Base-by-base conservation (phyloP, 2,797 vertebrate genomes). In the Hylomyscus alleni region DNA sequence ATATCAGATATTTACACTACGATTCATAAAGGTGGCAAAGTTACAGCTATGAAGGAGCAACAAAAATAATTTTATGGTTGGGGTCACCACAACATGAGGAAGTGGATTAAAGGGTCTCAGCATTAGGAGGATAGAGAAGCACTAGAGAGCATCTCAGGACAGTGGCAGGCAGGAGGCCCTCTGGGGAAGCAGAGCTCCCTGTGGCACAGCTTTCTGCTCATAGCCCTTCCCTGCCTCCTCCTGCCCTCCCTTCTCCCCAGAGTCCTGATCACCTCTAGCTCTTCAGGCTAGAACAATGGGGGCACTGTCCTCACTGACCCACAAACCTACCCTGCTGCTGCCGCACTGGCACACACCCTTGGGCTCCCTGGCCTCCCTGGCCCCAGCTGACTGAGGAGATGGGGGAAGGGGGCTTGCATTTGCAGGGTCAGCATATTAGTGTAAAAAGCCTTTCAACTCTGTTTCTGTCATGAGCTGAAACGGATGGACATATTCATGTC, bases 271-370 rank as follows among this genome's bases (percentile, higher is more conserved):
- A 40, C 20, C n/a, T 52, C 77, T 44, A 40, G 72, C n/a, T 86
- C 19, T 58, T 58, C 31, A 26, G 13, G 44, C 58, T 8, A 34
- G 95, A 93, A 96, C 95, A 97, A 87, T 75, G 69, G 88, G 6
- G 50, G 62, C 81, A n/a, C 89, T 91, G 95, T 65, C 92, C 56
- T 94, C 81, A 20, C 22, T 92, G 96, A 54, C 76, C 56, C 76
- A 44, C 76, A 87, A 47, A 95, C 89, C 76, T 90, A 44, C n/a
- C n/a, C n/a, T 44, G 44, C 77, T 44, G 29, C 75, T 15, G 60
- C 75, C 34, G 3, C 8, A 1, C 0, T 9, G 81, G 81, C 93
- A 40, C 73, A 73, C n/a, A n/a, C 10, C 34, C 1, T 0, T n/a
- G 82, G 82, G 65, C 86, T 88, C 50, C 37, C 77, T 19, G 58